Percentiles rank a stretch among this genome's conserved stretches.
These are phyloP conservation scores for Oryzias sinensis DNA, from an alignment of 2,797 vertebrate genomes.

Conservation along the genomic window DNA sequence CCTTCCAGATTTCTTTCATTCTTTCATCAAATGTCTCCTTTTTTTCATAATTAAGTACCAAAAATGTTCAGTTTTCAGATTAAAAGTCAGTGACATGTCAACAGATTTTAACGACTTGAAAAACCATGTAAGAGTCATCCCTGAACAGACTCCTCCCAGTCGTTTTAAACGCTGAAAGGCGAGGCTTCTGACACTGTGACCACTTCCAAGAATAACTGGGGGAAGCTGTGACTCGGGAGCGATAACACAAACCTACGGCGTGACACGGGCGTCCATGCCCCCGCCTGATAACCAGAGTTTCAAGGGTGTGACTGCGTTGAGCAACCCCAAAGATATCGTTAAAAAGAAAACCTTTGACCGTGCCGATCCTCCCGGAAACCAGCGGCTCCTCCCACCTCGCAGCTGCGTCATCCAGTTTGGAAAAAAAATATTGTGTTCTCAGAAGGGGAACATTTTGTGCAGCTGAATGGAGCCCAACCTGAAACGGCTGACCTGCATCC, in stretches of 20 bases:
- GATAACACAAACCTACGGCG: background rate
- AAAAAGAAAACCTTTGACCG: constrained; percentile 22
- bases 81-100: no score
- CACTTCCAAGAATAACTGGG: no score
- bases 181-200: no score
- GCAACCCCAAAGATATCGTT: constrained; percentile 33
- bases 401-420: background rate
- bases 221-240: no score
- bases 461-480: constrained; percentile 24
- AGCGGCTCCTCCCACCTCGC: constrained; percentile 22
- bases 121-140: no score
- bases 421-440: constrained; percentile 8
- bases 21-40: no score
- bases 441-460: constrained; percentile 53
- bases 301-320: constrained; percentile 28
- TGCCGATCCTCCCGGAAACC: constrained; percentile 3
- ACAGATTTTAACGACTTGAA: no score
- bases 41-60: no score
- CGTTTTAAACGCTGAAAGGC: no score
- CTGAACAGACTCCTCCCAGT: no score
- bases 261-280: background rate
- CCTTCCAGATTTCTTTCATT: no score
- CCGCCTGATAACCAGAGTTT: constrained; percentile 12
- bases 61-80: no score
- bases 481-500: constrained; percentile 27